Evolutionary conservation across 2,888 invertebrate genomes (phyloP), one percentile per base, ranked within the genome.

Genomic region (Monoplex corrugatus): DNA sequence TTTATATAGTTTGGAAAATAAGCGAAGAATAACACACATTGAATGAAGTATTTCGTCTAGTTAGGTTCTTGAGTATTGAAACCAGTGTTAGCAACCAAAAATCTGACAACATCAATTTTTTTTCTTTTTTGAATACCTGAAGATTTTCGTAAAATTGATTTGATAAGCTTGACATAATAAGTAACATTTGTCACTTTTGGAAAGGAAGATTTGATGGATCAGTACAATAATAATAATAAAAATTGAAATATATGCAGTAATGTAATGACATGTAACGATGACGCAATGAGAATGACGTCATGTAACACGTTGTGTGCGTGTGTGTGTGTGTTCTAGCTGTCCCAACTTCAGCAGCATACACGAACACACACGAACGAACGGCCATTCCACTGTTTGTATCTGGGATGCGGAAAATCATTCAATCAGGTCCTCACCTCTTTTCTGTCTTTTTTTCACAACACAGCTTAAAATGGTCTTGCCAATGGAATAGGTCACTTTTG

Each of bases 301-400:
- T 78, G 28, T 57, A 45, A 50, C 57, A 35, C 57, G 38, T 68
- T 40, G 63, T 86, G 78, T 80, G 40, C 40, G 78, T 80, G n/a
- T 38, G 43, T 80, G 68, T 86, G 43, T 85, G 44, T 86, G 92
- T 95, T 97, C 90, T 99, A 99, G 97, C 97, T 99, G 93, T 99
- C 99, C 92, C 99, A 99, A 96, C 97, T 99, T 92, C 99, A 99
- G 97, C 99, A 99, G 96, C 99, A 99, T 97, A 99, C 99, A 96
- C 97, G 99, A 95, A 99, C 99, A 92, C 99, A 99, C 96, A 99
- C 99, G 75, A 90, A 90, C 44, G 91, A 91, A 82, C 89, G 89
- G 84, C 91, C 91, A 28, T 91, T 87, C 90, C 85, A 86, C 63
- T 91, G 91, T 78, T 83, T 75, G 63, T 84, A 88, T 82, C 38